Evolutionary conservation across 2,797 vertebrate species (phyloP), one percentile per base, ranked within the genome.

Genomic region (Platyrinchus mystaceus): DNA sequence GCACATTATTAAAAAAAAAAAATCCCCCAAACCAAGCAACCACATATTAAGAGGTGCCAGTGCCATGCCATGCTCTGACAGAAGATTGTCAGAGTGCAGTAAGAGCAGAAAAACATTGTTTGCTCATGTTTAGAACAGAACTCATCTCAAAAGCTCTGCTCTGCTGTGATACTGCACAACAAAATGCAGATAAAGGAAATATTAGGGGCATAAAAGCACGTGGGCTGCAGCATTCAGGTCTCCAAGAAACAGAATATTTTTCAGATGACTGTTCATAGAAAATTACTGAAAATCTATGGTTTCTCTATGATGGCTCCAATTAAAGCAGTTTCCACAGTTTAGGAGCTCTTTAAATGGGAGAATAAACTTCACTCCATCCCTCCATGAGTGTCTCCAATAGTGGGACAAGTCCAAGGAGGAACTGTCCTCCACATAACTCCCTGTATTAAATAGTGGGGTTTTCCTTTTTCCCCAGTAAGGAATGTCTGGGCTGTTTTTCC

Each of bases 401-500:
- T 14, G 12, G 43, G 43, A 44, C 43, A 44, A 44, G 43, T 44
- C 60, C 30, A 58, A 32, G 8, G 27, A 5, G 15, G 5, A 67
- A 26, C 11, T 20, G 15, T 49, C 26, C 36, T 44, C 34, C 20
- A 15, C 9, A 3, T 6, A 68, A 55, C 2, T 5, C 13, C 15
- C 16, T 23, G 5, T 27, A 16, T 27, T 49, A 49, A 27, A 49
- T 49, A 49, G 14, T 27, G 7, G 68, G 23, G 5, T 24, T 87
- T 88, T 66, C 18, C 23, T 56, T 44, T 36, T n/a, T 30, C 17
- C 17, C 1, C 21, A n/a, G 8, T 23, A 73, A 62, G 13, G 44
- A 3, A 12, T 7, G 30, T 6, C 2, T 36, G 7, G 2, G 7
- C 0, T 46, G 27, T 32, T 34, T 23, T 22, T 26, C 23, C 30